These are phyloP conservation scores for Polia nebulosa DNA, from an alignment of 2,888 invertebrate genomes.

Conservation along the genomic window DNA sequence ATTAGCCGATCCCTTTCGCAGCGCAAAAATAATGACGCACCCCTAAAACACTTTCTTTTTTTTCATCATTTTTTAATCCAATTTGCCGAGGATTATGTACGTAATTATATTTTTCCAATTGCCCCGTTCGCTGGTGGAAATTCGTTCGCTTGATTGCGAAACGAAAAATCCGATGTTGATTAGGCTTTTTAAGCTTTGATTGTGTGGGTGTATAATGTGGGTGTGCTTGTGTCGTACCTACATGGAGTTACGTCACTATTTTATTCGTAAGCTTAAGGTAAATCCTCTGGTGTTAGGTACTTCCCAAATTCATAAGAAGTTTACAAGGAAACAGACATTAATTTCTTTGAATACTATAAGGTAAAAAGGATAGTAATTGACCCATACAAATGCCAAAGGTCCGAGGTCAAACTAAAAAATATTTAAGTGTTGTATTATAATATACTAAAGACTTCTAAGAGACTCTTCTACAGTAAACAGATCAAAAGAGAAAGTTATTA, in stretches of 20 bases:
- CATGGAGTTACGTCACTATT: conserved; percentile 53
- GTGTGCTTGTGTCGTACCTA: conserved; percentile 36
- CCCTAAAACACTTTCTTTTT: conserved; percentile 90
- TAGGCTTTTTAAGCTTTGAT: conserved; percentile 83
- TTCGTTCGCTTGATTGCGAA: conserved; percentile 87
- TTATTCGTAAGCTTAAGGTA: conserved; percentile 27
- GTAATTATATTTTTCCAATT: conserved; percentile 91
- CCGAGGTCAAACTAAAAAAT: neutral
- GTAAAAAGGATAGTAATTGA: neutral
- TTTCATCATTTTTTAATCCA: conserved; percentile 90
- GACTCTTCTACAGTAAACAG: no score
- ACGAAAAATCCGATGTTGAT: conserved; percentile 86
- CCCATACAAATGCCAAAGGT: neutral
- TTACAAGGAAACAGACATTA: conserved; percentile 1
- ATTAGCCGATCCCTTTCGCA: conserved; percentile 88
- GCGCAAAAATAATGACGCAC: conserved; percentile 90
- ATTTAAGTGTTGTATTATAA: no score
- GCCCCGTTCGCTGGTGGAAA: conserved; percentile 83
- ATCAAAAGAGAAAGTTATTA: no score
- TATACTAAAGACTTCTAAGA: no score
- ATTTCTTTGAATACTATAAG: neutral
- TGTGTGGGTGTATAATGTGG: conserved; percentile 70
- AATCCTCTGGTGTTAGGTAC: conserved; percentile 33
- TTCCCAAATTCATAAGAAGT: conserved; percentile 28
- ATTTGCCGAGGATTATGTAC: conserved; percentile 91